Evolutionary conservation across 1,140 invertebrate genomes (phyloP), one percentile per base, ranked within the genome.

Genomic region (Diprion similis): DNA sequence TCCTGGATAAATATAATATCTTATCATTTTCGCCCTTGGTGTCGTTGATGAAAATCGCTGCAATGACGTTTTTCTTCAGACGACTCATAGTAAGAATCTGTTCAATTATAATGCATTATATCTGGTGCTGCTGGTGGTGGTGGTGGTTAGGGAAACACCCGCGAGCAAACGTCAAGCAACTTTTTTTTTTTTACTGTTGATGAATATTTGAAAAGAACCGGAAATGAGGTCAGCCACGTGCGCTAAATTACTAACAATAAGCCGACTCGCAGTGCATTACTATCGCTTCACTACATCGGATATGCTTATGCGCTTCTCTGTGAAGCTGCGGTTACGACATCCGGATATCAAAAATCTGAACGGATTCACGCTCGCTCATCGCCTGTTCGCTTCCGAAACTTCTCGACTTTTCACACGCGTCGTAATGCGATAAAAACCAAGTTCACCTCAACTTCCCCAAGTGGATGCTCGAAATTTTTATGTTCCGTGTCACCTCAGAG

Each of bases 271-370:
- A 8, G 51, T 59, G 51, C 51, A 59, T 59, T 59, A 59, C 51
- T 59, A 59, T 59, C 51, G 51, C 51, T 59, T 59, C 51, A 59
- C 51, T 59, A 59, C 51, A 59, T 59, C 51, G n/a, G n/a, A 59
- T 59, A 59, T 59, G 51, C 51, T 59, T 59, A 8, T 59, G n/a
- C 11, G n/a, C 11, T 6, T 37, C 24, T 4, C 11, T 59, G n/a
- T 59, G 51, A 59, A 59, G 51, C n/a, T 59, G 51, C 51, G 51
- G 51, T 59, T 59, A 59, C 11, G 51, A 59, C 51, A 59, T 59
- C 51, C 51, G 51, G 51, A 59, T 59, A 59, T 8, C 2, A n/a
- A n/a, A n/a, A 59, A 59, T 59, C 51, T 13, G n/a, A 59, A 13
- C 0, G 51, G 51, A 59, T n/a, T 59, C n/a, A 59, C 51, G 51